Evolutionary conservation across 2,888 invertebrate genomes (phyloP), one percentile per base, ranked within the genome.

Genomic region (Drosophila diplacantha): DNA sequence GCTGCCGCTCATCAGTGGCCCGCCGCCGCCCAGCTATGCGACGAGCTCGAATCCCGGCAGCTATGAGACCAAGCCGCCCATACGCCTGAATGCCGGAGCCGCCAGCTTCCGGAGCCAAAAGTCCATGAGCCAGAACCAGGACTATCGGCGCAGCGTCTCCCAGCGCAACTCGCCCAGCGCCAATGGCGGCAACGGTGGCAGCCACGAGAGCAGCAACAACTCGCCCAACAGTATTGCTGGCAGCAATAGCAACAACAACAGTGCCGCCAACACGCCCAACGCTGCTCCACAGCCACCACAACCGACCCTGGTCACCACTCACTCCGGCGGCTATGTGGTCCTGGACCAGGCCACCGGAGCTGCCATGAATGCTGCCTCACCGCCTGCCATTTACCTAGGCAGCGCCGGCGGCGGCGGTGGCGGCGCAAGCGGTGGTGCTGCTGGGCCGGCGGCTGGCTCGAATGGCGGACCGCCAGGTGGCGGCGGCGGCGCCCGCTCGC

Each of bases 81-180:
- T 85, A 5, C 86, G 85, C 8, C 70, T 86, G 1, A 86, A 86
- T 67, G 85, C 86, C 0, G 77, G 71, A 3, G 85, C 85, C 14
- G 85, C 86, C 39, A 77, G 73, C 32, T 85, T 85, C 64, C 84
- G 85, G 7, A 85, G 85, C 35, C 87, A 87, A 41, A 87, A 87
- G 47, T 78, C 81, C 14, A 82, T 85, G 70, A 78, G 85, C 57
- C 86, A 86, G 58, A 78, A 85, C 56, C 86, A 86, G 58, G 86
- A 86, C 62, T 82, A 84, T 32, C 82, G 88, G 3, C 87, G 87
- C 59, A 87, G 85, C 59, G 83, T 82, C 24, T 88, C 88, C 64
- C 88, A 88, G 64, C 86, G 89, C 14, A 89, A 88, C 59, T 89
- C 88, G 56, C 88, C 88, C 18, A 86, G 88, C 71, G 87, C 88